These are phyloP conservation scores for Nemurella pictetii DNA, from an alignment of 2,888 invertebrate species.

Conservation along the genomic window DNA sequence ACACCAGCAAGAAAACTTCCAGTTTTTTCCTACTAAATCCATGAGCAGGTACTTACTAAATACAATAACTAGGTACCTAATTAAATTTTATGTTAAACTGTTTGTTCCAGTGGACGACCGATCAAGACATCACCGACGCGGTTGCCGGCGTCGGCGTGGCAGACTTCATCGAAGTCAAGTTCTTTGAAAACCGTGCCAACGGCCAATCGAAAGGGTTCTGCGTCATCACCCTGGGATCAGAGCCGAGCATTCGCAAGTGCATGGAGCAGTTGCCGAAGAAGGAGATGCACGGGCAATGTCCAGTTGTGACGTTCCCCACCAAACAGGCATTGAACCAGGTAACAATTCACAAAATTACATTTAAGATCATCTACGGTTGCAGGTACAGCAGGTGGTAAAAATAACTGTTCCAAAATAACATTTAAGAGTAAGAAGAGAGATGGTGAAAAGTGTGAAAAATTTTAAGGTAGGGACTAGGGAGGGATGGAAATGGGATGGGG, in stretches of 20 bases:
- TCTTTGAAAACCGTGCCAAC: constrained; percentile 98
- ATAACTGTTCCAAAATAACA: too few relatives aligned
- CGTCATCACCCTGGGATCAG: constrained; percentile 91
- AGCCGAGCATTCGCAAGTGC: constrained; percentile 83
- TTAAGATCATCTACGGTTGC: too few relatives aligned
- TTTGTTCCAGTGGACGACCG: constrained; percentile 89
- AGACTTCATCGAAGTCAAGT: constrained; percentile 97
- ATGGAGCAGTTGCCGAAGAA: constrained; percentile 94
- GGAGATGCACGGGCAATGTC: constrained; percentile 93
- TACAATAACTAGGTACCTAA: not conserved
- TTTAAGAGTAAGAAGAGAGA: too few relatives aligned
- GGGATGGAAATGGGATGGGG: too few relatives aligned
- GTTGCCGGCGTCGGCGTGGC: constrained; percentile 83
- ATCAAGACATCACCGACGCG: constrained; percentile 93
- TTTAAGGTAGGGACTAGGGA: too few relatives aligned
- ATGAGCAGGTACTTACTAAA: too few relatives aligned
- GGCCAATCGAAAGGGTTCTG: constrained; percentile 99
- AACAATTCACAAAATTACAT: constrained; percentile 36
- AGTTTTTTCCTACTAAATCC: too few relatives aligned
- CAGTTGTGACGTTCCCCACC: constrained; percentile 92
- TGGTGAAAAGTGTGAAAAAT: too few relatives aligned
- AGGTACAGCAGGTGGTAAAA: too few relatives aligned
- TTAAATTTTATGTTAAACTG: too few relatives aligned
- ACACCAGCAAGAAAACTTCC: too few relatives aligned
- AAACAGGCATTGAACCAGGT: constrained; percentile 78